phyloP scores from a whole-genome alignment of 2,113 vertebrate species.

The Perccottus glenii region DNA sequence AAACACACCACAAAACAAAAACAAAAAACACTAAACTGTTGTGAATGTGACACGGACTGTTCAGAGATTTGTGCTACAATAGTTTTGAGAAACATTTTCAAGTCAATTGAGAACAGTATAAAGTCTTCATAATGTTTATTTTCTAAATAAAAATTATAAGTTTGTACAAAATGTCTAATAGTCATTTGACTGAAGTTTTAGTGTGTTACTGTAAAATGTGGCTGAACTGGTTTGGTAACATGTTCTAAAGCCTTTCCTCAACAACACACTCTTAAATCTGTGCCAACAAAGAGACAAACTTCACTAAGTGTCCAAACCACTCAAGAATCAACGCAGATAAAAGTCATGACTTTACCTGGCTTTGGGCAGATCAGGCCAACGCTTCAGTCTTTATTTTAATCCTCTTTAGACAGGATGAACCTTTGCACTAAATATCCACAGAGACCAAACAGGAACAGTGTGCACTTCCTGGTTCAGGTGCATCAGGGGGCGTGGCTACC shows the following conservation, averaged over 20 bases:
- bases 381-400: background rate
- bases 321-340: background rate
- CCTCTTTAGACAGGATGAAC: background rate
- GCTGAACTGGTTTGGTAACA: background rate
- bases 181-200: background rate
- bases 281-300: background rate
- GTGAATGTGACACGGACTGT: too few relatives aligned
- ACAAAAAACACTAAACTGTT: too few relatives aligned
- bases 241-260: background rate
- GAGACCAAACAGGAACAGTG: background rate
- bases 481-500: background rate
- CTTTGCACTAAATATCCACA: conserved; percentile 3
- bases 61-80: too few relatives aligned
- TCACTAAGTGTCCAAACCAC: background rate
- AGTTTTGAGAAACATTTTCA: too few relatives aligned
- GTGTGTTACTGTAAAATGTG: background rate
- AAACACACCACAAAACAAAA: too few relatives aligned
- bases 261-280: background rate
- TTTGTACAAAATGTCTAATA: background rate
- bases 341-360: background rate
- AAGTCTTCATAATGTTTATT: too few relatives aligned
- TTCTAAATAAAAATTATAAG: background rate
- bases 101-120: too few relatives aligned
- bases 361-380: too few relatives aligned
- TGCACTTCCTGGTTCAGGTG: conserved; percentile 9